Conservation (phyloP, 2,888 invertebrate genomes). For the Euplexia lucipara region DNA sequence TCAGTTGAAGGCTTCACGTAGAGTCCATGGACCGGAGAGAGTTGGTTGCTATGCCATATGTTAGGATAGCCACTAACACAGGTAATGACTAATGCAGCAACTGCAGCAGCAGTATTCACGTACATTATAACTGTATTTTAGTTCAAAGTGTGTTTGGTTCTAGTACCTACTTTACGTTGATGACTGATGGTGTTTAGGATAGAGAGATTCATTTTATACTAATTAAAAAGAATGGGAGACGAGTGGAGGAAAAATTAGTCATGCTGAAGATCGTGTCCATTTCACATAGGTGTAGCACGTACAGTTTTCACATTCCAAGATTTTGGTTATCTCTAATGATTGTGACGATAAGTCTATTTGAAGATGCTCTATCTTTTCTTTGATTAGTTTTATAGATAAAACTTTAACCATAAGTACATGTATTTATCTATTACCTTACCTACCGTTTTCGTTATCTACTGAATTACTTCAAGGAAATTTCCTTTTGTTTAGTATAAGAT, state of each 20-base stretch:
- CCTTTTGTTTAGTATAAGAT: too few relatives aligned
- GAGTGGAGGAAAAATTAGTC: constrained; percentile 38
- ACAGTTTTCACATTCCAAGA: constrained; percentile 32
- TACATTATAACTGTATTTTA: constrained; percentile 46
- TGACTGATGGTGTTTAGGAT: constrained; percentile 38
- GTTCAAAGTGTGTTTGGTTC: not conserved
- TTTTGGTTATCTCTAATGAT: constrained; percentile 49
- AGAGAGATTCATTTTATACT: constrained; percentile 60
- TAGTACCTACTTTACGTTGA: not conserved
- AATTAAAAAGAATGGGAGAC: constrained; percentile 35
- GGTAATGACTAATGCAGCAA: constrained; percentile 48
- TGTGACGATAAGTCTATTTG: constrained; percentile 44
- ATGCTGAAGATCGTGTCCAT: constrained; percentile 36
- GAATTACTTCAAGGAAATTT: not conserved
- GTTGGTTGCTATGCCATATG: constrained; percentile 68
- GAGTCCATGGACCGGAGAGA: constrained; percentile 85
- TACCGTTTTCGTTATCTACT: not conserved
- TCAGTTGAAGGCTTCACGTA: constrained; percentile 85
- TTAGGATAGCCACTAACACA: constrained; percentile 69
- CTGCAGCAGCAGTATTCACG: constrained; percentile 23
- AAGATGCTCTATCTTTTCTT: constrained; percentile 39
- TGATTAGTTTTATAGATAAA: constrained; percentile 40
- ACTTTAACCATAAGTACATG: constrained; percentile 2
- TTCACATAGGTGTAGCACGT: constrained; percentile 47
- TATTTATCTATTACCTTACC: constrained; percentile 9